Evolutionary conservation across 2,797 vertebrate genomes (phyloP).

Genomic region (Parambassis ranga): DNA sequence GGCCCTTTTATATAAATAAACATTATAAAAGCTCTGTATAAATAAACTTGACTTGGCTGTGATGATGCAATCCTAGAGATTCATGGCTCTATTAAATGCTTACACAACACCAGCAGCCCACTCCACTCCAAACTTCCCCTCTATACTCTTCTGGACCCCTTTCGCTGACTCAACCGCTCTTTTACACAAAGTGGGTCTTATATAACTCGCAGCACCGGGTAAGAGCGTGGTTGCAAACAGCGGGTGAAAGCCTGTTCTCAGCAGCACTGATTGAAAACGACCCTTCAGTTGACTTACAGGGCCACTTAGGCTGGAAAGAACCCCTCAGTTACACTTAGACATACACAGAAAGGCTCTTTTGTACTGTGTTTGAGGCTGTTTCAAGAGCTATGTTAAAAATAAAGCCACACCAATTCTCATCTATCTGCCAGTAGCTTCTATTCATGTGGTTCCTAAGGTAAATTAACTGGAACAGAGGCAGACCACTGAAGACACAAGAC

Average conservation of each 20-base stretch:
- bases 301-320: slow-evolving; percentile 31
- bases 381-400: slow-evolving; percentile 26
- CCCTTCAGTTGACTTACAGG: slow-evolving; percentile 53
- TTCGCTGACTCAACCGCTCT: slow-evolving; percentile 61
- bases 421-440: slow-evolving; percentile 19
- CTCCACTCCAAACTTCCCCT: slow-evolving; percentile 55
- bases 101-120: slow-evolving; percentile 65
- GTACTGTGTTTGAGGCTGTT: slow-evolving; percentile 22
- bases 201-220: slow-evolving; percentile 37
- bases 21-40: slow-evolving; percentile 41
- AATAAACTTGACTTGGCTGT: slow-evolving; percentile 46
- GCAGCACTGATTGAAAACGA: slow-evolving; percentile 38
- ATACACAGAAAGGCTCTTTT: slow-evolving; percentile 4
- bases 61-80: slow-evolving; percentile 65
- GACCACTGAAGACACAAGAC: slow-evolving; percentile 40
- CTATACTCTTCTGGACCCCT: slow-evolving; percentile 63
- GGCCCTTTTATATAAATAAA: slow-evolving; percentile 52
- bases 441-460: slow-evolving; percentile 48
- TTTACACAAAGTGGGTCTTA: slow-evolving; percentile 65
- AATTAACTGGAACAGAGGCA: slow-evolving; percentile 32
- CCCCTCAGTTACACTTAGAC: slow-evolving; percentile 38
- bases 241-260: slow-evolving; percentile 37
- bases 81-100: slow-evolving; percentile 55
- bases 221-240: slow-evolving; percentile 5
- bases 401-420: slow-evolving; percentile 8